phyloP scores from a whole-genome alignment of 2,797 vertebrate genomes.

The Aeoliscus strigatus region DNA sequence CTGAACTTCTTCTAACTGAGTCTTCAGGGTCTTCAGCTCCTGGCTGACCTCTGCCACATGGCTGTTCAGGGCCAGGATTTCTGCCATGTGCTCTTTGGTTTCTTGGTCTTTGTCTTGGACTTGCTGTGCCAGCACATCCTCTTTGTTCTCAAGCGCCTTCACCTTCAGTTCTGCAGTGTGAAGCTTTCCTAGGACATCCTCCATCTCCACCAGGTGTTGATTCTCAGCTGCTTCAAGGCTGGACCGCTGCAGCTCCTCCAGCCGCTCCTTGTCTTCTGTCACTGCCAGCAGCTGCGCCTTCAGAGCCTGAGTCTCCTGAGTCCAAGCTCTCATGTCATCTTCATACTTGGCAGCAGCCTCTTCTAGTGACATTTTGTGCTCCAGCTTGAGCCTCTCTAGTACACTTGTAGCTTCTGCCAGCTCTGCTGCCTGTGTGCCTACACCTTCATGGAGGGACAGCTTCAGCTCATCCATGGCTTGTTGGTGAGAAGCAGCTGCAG shows the following conservation, averaged over 20 bases:
- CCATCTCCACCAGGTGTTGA: slow-evolving; percentile 96
- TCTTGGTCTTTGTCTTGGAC: slow-evolving; percentile 75
- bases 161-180: slow-evolving; percentile 86
- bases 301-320: slow-evolving; percentile 73
- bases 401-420: slow-evolving; percentile 82
- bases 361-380: slow-evolving; percentile 77
- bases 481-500: slow-evolving; percentile 82
- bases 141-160: slow-evolving; percentile 85
- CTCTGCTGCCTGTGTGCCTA: slow-evolving; percentile 76
- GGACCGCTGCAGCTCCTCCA: slow-evolving; percentile 78
- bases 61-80: slow-evolving; percentile 76
- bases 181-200: slow-evolving; percentile 89
- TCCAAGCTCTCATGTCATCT: slow-evolving; percentile 59
- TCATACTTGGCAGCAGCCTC: slow-evolving; percentile 69
- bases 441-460: slow-evolving; percentile 81
- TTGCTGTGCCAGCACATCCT: slow-evolving; percentile 71
- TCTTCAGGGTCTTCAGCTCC: slow-evolving; percentile 79
- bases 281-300: slow-evolving; percentile 68
- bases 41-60: slow-evolving; percentile 82
- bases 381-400: slow-evolving; percentile 80
- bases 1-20: slow-evolving; percentile 78
- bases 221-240: slow-evolving; percentile 86
- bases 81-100: slow-evolving; percentile 79
- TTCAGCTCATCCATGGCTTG: slow-evolving; percentile 88
- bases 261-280: slow-evolving; percentile 82